Base-by-base conservation (phyloP, 2,113 vertebrate species). In the Chionis minor region DNA sequence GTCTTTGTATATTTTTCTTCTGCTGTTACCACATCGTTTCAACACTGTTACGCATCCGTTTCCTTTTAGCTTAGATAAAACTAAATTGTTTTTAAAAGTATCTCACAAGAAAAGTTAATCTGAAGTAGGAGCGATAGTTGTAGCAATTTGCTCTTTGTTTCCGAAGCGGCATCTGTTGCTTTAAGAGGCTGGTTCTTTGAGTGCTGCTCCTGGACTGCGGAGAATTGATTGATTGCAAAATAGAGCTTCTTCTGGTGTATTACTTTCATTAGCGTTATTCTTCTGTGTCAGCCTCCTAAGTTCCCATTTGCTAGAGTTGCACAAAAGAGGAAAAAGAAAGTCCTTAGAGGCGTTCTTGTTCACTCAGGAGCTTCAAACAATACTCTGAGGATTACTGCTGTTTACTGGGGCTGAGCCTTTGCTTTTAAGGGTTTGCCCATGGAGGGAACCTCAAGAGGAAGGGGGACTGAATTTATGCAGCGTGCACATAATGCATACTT, bases 1-100 rank as follows among this genome's bases (percentile, higher is more conserved):
- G 62, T 82, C 74, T 92, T 62, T 45, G n/a, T 90, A 6, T 85
- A 58, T 82, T 94, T 96, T 92, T 81, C 71, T 83, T 75, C 66
- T 95, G 49, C 91, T 84, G 42, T 91, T 92, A 65, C 2, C 42
- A 44, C 71, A 30, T 84, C 10, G 61, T 69, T 63, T 94, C 69
- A 70, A 61, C 94, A 21, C 84, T 95, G 5, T 82, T 92, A 49
- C n/a, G 19, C 9, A 30, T 90, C 32, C 73, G 12, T 92, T 93
- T 94, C 42, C 65, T 77, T 86, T 82, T 62, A 55, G 61, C 35
- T 63, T 49, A 88, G 30, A 18, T 62, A 72, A 40, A 79, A 14
- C 62, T 63, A 61, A 88, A 32, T 24, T 62, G 70, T 20, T 89
- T 77, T 63, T 42, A 10, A 4, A 73, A 63, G 40, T 27, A 19